These are phyloP conservation scores for Nipponia nippon DNA, from an alignment of 2,113 vertebrate species.

Conservation along the genomic window DNA sequence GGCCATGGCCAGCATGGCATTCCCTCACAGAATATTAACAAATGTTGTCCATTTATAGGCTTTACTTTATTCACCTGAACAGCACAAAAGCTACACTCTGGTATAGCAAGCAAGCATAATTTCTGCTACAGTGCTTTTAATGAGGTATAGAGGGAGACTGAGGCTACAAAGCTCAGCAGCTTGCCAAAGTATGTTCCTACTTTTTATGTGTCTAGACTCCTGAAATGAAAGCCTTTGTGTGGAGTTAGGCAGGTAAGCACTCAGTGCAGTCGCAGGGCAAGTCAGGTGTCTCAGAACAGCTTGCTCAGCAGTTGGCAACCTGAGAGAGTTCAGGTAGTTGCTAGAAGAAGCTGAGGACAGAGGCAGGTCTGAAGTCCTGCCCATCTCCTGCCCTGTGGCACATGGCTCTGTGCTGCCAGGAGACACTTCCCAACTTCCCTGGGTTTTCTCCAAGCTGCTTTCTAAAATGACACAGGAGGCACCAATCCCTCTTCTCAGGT, in stretches of 20 bases:
- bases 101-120: neutral
- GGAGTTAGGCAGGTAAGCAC: neutral
- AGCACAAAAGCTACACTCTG: neutral
- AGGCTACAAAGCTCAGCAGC: neutral
- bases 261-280: neutral
- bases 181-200: neutral
- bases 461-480: neutral
- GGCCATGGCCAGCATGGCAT: neutral
- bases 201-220: neutral
- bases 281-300: neutral
- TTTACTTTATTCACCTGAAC: neutral
- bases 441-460: neutral
- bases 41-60: neutral
- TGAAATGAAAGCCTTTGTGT: neutral
- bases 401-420: neutral
- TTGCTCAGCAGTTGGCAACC: neutral
- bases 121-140: neutral
- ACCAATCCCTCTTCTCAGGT: neutral
- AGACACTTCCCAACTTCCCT: neutral
- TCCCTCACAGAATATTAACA: neutral
- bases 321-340: neutral
- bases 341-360: neutral
- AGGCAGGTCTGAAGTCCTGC: neutral
- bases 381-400: neutral
- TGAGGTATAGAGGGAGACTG: neutral